phyloP scores from a whole-genome alignment of 2,888 invertebrate species.

The Hyalella azteca region DNA sequence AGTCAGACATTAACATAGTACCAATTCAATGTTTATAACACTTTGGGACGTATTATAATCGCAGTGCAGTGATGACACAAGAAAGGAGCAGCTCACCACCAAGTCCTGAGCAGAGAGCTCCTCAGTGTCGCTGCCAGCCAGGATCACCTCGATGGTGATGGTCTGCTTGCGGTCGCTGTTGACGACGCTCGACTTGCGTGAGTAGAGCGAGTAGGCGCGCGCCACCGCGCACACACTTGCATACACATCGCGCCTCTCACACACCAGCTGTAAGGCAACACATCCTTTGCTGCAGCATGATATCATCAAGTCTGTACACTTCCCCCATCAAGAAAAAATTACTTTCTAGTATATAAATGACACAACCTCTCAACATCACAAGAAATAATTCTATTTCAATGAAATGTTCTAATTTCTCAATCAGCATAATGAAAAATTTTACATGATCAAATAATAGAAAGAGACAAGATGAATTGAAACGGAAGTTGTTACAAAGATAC shows the following conservation, averaged over 20 bases:
- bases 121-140: constrained; percentile 60
- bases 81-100: constrained; percentile 40
- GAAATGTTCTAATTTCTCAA: too few relatives aligned
- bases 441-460: too few relatives aligned
- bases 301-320: too few relatives aligned
- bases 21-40: not conserved
- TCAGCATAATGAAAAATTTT: too few relatives aligned
- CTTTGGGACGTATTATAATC: too few relatives aligned
- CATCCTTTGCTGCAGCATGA: too few relatives aligned
- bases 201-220: constrained; percentile 79
- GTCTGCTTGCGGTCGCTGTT: constrained; percentile 44
- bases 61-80: not conserved
- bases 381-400: too few relatives aligned
- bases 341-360: too few relatives aligned
- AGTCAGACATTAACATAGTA: not conserved
- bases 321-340: too few relatives aligned
- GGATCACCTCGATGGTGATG: constrained; percentile 69
- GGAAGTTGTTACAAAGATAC: too few relatives aligned
- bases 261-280: constrained; percentile 74
- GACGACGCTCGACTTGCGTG: constrained; percentile 65
- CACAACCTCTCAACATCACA: too few relatives aligned
- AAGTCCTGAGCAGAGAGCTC: constrained; percentile 48
- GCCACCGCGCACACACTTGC: constrained; percentile 83
- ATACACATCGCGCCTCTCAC: constrained; percentile 77
- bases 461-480: too few relatives aligned